phyloP scores from a whole-genome alignment of 2,888 invertebrate species.

The Parnassius glacialis region DNA sequence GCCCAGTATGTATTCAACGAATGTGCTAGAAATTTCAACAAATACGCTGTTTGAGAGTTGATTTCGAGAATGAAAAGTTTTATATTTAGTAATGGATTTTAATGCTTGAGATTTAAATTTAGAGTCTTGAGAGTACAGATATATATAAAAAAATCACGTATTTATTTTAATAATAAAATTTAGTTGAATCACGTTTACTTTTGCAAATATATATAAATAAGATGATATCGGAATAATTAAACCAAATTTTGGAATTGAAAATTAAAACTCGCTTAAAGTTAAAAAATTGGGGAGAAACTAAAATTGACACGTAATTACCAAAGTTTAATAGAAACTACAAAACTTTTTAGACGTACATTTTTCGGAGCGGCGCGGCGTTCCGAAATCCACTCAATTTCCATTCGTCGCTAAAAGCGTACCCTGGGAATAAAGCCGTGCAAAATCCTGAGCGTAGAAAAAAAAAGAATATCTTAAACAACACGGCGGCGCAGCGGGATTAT shows the following conservation, averaged over 20 bases:
- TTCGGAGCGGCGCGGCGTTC: constrained; percentile 21
- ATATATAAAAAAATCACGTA: too few relatives aligned
- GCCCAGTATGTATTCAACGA: too few relatives aligned
- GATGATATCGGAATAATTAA: too few relatives aligned
- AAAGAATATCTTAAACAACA: constrained; percentile 57
- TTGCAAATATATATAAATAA: too few relatives aligned
- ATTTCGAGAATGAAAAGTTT: too few relatives aligned
- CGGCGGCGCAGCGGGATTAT: constrained; percentile 62
- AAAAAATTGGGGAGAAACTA: neutral
- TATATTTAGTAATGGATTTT: too few relatives aligned
- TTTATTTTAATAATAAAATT: too few relatives aligned
- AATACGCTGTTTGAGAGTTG: too few relatives aligned
- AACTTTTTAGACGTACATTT: constrained; percentile 20
- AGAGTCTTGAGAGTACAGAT: too few relatives aligned
- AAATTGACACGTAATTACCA: neutral
- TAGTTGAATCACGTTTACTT: too few relatives aligned
- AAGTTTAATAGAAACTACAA: constrained; percentile 16
- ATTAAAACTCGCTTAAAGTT: neutral
- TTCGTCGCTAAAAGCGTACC: constrained; percentile 35
- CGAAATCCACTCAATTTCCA: constrained; percentile 35
- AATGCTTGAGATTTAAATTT: too few relatives aligned
- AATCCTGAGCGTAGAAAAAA: constrained; percentile 25
- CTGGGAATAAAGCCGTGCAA: constrained; percentile 31
- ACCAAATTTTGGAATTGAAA: neutral
- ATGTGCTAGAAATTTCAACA: too few relatives aligned